Percentiles rank a stretch among this genome's conserved stretches.
Evolutionary conservation across 2,888 invertebrate genomes (phyloP).

Genomic region (Lasioglossum lativentre): DNA sequence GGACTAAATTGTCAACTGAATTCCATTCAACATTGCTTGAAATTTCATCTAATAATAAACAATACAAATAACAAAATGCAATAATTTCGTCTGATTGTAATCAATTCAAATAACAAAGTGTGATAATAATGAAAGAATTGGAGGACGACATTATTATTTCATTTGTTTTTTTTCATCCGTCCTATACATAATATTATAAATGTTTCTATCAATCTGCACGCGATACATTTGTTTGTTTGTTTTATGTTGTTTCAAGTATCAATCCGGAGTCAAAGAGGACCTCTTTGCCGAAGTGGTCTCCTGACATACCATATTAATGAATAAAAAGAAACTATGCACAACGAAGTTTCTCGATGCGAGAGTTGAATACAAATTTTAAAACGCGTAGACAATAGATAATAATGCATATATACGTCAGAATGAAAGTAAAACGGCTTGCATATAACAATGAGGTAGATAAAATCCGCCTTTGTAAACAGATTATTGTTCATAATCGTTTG

Average conservation of each 20-base stretch:
- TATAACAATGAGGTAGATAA: conserved; percentile 41
- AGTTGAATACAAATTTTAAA: background rate
- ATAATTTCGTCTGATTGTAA: background rate
- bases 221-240: too few species aligned
- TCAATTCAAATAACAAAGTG: background rate
- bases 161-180: background rate
- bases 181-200: too few species aligned
- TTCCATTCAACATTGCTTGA: conserved; percentile 35
- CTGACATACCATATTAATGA: conserved; percentile 6
- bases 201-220: too few species aligned
- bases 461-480: conserved; percentile 64
- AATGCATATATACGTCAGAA: conserved; percentile 14
- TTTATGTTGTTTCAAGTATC: too few species aligned
- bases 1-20: conserved; percentile 19
- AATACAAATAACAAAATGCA: conserved; percentile 2
- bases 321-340: conserved; percentile 15
- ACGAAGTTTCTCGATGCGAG: background rate
- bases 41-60: conserved; percentile 4
- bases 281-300: background rate
- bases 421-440: conserved; percentile 36
- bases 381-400: background rate
- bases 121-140: background rate
- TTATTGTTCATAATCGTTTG: conserved; percentile 59
- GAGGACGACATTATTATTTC: background rate
- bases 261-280: too few species aligned